Evolutionary conservation across 2,888 invertebrate genomes (phyloP).

Genomic region (Bugula neritina): DNA sequence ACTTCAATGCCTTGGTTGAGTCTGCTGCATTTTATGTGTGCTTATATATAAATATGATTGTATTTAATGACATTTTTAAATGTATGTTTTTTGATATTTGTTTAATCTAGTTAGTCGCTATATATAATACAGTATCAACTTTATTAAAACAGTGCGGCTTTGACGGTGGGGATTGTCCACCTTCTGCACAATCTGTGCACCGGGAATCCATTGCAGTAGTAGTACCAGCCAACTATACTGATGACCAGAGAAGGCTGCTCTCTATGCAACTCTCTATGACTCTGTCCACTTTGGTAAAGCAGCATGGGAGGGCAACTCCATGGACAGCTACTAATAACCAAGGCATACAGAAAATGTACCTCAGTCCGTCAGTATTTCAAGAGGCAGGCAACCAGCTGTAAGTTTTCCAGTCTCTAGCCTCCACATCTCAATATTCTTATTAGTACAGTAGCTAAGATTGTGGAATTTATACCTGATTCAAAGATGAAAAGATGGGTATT

Average conservation of each 20-base stretch:
- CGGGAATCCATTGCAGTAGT: neutral
- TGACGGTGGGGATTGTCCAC: slow-evolving; percentile 6
- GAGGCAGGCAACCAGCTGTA: neutral
- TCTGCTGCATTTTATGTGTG: no score
- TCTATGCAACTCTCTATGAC: neutral
- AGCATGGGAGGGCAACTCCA: neutral
- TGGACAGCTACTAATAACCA: slow-evolving; percentile 11
- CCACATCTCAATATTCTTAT: no score
- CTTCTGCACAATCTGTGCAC: neutral
- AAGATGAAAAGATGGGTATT: no score
- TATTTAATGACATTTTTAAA: no score
- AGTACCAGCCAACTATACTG: slow-evolving; percentile 2
- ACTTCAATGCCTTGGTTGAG: no score
- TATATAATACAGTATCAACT: no score
- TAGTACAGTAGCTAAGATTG: no score
- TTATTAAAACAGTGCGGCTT: slow-evolving; percentile 15
- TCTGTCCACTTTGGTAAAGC: slow-evolving; percentile 1
- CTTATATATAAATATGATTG: no score
- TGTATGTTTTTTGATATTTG: no score
- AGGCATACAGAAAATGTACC: slow-evolving; percentile 2
- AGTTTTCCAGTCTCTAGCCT: no score
- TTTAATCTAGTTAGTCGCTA: no score
- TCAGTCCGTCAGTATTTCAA: neutral
- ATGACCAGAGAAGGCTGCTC: neutral
- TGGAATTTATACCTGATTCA: no score